A percentile compares a stretch with the other conserved stretches of the same genome.
Evolutionary conservation across 2,797 vertebrate genomes (phyloP).

Genomic region (Mormyrops attenuatus): DNA sequence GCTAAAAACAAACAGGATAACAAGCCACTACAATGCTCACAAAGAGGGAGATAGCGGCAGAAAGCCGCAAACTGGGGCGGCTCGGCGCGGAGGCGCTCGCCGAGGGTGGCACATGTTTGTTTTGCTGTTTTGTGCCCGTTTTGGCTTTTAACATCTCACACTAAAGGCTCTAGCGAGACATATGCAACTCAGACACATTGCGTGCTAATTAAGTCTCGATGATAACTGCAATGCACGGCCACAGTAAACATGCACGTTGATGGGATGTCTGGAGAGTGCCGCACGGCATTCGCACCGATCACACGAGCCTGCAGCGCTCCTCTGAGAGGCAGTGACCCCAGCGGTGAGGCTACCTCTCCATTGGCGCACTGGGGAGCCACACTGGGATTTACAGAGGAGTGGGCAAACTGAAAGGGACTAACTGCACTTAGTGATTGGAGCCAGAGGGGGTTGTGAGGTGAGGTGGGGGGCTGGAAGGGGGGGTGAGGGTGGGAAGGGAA

Average conservation of each 20-base stretch:
- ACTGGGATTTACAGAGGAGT: conserved; percentile 66
- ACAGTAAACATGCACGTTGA: not conserved
- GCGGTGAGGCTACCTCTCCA: conserved; percentile 21
- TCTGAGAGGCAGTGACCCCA: not conserved
- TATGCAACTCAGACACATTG: not conserved
- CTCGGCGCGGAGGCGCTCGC: not conserved
- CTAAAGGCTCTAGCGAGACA: not conserved
- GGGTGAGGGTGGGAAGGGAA: conserved; percentile 48
- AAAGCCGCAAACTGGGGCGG: not conserved
- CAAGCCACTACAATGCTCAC: not conserved
- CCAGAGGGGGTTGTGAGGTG: conserved; percentile 52
- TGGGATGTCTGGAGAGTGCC: not conserved
- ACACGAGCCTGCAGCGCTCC: not conserved
- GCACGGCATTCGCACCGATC: too few species aligned
- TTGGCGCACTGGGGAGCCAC: conserved; percentile 50
- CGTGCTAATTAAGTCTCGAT: not conserved
- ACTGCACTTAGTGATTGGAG: conserved; percentile 58
- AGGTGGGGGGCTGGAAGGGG: conserved; percentile 40
- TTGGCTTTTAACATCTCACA: not conserved
- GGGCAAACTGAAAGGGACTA: conserved; percentile 70
- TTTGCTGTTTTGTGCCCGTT: not conserved
- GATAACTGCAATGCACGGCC: not conserved
- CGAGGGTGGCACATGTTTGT: not conserved
- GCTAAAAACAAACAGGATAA: conserved; percentile 50
- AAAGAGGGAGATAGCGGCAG: not conserved